These are phyloP conservation scores for Coelopa frigida DNA, from an alignment of 1,140 invertebrate genomes.

Conservation along the genomic window DNA sequence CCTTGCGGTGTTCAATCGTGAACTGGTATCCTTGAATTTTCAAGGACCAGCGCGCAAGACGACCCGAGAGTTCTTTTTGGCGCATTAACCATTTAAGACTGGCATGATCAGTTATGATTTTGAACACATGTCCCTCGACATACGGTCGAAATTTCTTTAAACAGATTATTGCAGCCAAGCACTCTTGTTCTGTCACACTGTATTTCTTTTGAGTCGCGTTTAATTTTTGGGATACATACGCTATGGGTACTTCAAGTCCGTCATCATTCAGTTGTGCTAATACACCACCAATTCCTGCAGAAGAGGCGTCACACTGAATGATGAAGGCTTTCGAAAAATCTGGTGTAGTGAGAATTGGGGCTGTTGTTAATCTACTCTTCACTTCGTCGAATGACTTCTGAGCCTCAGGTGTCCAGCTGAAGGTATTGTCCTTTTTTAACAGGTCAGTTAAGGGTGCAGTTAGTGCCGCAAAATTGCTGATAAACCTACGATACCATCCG, in stretches of 20 bases:
- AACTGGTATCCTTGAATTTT: slow-evolving; percentile 24
- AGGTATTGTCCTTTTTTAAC: slow-evolving; percentile 8
- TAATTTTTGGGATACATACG: slow-evolving; percentile 13
- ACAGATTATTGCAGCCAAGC: slow-evolving; percentile 42
- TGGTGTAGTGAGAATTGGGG: slow-evolving; percentile 21
- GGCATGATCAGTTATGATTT: slow-evolving; percentile 33
- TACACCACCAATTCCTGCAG: slow-evolving; percentile 15
- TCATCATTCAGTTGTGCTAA: slow-evolving; percentile 33
- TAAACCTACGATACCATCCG: slow-evolving; percentile 39
- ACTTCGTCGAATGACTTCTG: slow-evolving; percentile 14
- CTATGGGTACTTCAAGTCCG: slow-evolving; percentile 13
- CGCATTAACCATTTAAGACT: slow-evolving; percentile 22
- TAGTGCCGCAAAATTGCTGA: slow-evolving; percentile 29
- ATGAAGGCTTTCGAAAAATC: slow-evolving; percentile 18
- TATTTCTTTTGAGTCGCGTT: slow-evolving; percentile 16
- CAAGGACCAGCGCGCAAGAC: slow-evolving; percentile 31
- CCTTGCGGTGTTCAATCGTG: slow-evolving; percentile 40
- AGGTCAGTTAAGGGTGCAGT: slow-evolving; percentile 23
- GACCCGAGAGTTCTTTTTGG: slow-evolving; percentile 23
- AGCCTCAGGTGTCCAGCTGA: slow-evolving; percentile 3
- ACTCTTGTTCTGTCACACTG: slow-evolving; percentile 42
- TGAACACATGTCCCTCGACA: slow-evolving; percentile 39
- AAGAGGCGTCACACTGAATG: slow-evolving; percentile 14
- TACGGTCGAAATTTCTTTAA: slow-evolving; percentile 45
- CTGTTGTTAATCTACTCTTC: slow-evolving; percentile 12